A percentile compares a stretch with the other conserved stretches of the same genome.
These are phyloP conservation scores for Plebejus anna DNA, from an alignment of 2,888 invertebrate genomes.

Conservation along the genomic window DNA sequence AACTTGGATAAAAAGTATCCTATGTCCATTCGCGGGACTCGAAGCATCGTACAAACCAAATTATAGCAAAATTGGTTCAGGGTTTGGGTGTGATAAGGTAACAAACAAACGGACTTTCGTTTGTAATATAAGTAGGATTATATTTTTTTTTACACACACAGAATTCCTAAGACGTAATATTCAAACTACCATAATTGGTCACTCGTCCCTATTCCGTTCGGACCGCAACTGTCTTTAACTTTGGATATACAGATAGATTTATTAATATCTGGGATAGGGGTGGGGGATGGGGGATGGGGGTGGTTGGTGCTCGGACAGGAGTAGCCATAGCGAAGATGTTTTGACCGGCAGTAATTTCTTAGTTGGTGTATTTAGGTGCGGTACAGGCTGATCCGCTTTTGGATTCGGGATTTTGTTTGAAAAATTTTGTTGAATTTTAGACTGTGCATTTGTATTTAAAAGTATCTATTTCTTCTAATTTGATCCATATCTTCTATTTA, in stretches of 20 bases:
- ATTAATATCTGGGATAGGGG: constrained; percentile 64
- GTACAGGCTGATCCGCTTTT: constrained; percentile 61
- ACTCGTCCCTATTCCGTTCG: constrained; percentile 40
- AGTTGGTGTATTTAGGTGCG: constrained; percentile 54
- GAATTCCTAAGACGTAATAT: background rate
- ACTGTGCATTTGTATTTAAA: too few species aligned
- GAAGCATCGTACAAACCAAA: too few species aligned
- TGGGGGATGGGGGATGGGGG: constrained; percentile 40
- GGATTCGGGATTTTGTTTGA: constrained; percentile 50
- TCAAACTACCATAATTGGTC: constrained; percentile 22
- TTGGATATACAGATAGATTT: constrained; percentile 76
- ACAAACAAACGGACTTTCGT: too few species aligned
- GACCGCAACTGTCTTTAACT: constrained; percentile 63
- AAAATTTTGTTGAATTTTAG: constrained; percentile 38
- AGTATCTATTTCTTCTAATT: too few species aligned
- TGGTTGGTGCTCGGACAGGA: constrained; percentile 68
- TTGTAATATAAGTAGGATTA: too few species aligned
- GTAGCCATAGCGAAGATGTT: constrained; percentile 80
- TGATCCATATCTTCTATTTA: background rate
- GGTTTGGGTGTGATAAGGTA: too few species aligned
- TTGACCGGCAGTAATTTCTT: constrained; percentile 79
- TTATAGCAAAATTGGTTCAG: too few species aligned
- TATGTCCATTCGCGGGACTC: too few species aligned
- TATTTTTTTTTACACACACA: background rate
- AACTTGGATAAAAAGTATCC: too few species aligned